A percentile compares a stretch with the other conserved stretches of the same genome.
phyloP scores from a whole-genome alignment of 1,140 invertebrate species.

The Orchesella cincta region DNA sequence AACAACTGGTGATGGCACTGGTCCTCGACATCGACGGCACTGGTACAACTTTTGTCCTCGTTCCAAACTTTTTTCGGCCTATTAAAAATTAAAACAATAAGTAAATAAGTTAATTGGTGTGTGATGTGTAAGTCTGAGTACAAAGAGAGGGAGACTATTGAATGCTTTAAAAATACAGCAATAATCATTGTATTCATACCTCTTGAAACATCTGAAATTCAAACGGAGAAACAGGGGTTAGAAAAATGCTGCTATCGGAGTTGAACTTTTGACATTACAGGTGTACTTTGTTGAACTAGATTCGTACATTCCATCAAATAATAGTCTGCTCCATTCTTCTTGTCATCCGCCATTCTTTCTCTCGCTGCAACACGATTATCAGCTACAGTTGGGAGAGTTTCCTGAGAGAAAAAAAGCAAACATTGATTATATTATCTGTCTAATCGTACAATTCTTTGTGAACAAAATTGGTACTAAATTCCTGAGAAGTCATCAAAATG shows the following conservation, averaged over 20 bases:
- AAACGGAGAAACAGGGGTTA: slow-evolving; percentile 20
- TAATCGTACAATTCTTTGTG: too few relatives aligned
- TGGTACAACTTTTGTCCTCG: background rate
- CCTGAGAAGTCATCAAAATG: too few relatives aligned
- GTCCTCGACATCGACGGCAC: slow-evolving; percentile 4
- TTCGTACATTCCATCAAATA: slow-evolving; percentile 17
- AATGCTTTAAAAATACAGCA: background rate
- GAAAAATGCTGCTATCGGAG: background rate
- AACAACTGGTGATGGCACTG: background rate
- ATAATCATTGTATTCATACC: background rate
- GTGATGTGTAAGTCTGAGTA: background rate
- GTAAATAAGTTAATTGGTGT: background rate
- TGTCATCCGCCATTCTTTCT: background rate
- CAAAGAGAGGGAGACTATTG: background rate
- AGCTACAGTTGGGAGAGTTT: background rate
- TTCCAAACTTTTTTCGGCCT: slow-evolving; percentile 23
- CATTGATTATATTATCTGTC: background rate
- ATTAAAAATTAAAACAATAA: background rate
- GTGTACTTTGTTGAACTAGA: background rate
- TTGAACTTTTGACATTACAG: slow-evolving; percentile 11
- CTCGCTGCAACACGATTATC: background rate
- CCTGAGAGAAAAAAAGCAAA: background rate
- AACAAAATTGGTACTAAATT: too few relatives aligned
- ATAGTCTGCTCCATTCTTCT: background rate
- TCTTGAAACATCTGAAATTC: slow-evolving; percentile 12